Conservation (phyloP, 2,888 invertebrate species). For the Slavum lentiscoides region DNA sequence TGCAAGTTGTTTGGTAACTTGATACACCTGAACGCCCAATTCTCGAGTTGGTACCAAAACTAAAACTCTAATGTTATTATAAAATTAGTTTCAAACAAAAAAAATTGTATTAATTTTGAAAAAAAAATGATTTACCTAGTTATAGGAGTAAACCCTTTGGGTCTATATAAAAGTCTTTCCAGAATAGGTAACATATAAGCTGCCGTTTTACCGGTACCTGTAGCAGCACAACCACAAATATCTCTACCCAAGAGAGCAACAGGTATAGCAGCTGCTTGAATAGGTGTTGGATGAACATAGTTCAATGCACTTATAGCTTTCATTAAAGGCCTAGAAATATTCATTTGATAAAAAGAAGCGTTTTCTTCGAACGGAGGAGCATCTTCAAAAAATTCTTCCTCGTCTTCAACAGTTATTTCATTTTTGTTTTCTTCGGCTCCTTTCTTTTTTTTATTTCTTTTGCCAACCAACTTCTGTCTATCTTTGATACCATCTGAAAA, state of each 20-base stretch:
- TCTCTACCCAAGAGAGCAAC: slow-evolving; percentile 90
- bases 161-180: slow-evolving; percentile 87
- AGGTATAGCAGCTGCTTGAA: slow-evolving; percentile 94
- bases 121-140: slow-evolving; percentile 56
- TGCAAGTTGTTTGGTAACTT: slow-evolving; percentile 86
- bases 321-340: slow-evolving; percentile 88
- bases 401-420: slow-evolving; percentile 58
- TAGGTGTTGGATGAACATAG: slow-evolving; percentile 93
- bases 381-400: slow-evolving; percentile 68
- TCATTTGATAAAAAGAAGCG: slow-evolving; percentile 89
- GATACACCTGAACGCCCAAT: slow-evolving; percentile 95
- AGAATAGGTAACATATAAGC: slow-evolving; percentile 98
- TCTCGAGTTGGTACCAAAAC: slow-evolving; percentile 96
- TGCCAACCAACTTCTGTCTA: slow-evolving; percentile 68
- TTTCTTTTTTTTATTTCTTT: slow-evolving; percentile 61
- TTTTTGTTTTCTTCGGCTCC: slow-evolving; percentile 63
- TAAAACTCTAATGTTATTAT: slow-evolving; percentile 70
- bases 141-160: slow-evolving; percentile 66
- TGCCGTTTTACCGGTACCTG: slow-evolving; percentile 97
- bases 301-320: slow-evolving; percentile 87
- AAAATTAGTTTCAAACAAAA: slow-evolving; percentile 11
- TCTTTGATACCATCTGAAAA: slow-evolving; percentile 68
- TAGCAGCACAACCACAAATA: slow-evolving; percentile 97
- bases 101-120: too few species aligned
- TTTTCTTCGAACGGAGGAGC: slow-evolving; percentile 67